These are phyloP conservation scores for Cyphomyrus plagiostoma DNA, from an alignment of 2,113 vertebrate species.

Conservation along the genomic window DNA sequence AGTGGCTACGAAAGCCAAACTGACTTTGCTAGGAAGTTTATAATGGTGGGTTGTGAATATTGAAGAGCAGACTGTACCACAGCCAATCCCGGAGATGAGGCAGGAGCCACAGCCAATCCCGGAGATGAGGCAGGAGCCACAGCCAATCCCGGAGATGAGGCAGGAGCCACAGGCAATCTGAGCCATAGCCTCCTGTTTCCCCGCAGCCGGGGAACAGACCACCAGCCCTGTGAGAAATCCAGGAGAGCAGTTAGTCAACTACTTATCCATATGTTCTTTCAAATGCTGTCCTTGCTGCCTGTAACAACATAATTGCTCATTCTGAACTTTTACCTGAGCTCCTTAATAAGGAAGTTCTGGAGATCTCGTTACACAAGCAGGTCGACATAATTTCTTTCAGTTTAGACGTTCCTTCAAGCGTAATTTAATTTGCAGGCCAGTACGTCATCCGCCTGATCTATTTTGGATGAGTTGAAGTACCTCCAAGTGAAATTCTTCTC, in stretches of 20 bases:
- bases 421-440: not conserved
- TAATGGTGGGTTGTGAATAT: not conserved
- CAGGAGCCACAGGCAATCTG: not conserved
- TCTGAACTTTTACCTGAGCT: not conserved
- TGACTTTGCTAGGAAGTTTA: not conserved
- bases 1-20: not conserved
- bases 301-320: not conserved
- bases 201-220: not conserved
- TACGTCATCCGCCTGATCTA: not conserved
- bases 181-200: not conserved
- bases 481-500: not conserved
- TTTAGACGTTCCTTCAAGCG: not conserved
- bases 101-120: too few species aligned
- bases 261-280: not conserved
- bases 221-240: not conserved
- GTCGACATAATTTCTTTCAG: not conserved
- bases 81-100: too few species aligned
- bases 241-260: not conserved
- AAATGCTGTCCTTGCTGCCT: not conserved
- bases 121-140: not conserved
- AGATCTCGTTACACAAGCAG: not conserved
- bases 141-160: not conserved
- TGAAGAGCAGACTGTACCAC: not conserved
- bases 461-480: constrained; percentile 7
- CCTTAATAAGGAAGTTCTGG: not conserved